A percentile compares a stretch with the other conserved stretches of the same genome.
Evolutionary conservation across 1,140 invertebrate genomes (phyloP).

Genomic region (Oryzaephilus surinamensis): DNA sequence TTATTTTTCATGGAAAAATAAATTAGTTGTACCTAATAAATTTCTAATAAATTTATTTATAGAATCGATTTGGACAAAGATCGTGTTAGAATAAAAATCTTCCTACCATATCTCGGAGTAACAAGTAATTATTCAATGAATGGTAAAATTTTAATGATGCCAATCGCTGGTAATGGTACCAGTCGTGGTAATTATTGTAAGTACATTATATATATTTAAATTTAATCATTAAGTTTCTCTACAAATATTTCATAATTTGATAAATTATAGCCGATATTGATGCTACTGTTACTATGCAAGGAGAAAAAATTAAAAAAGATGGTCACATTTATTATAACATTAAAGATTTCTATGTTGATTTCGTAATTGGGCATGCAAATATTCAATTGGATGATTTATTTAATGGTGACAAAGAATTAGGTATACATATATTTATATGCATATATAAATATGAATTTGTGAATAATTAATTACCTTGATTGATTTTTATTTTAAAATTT

Average conservation of each 20-base stretch:
- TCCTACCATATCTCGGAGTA: conserved; percentile 44
- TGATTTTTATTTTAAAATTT: background rate
- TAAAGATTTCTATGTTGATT: conserved; percentile 49
- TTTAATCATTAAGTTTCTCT: background rate
- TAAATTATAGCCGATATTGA: conserved; percentile 49
- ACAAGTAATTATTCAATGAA: conserved; percentile 44
- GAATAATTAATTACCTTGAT: background rate
- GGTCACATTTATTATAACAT: conserved; percentile 45
- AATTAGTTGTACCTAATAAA: conserved; percentile 2
- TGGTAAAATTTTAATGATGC: conserved; percentile 52
- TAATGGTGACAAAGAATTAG: conserved; percentile 53
- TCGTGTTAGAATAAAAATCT: conserved; percentile 37
- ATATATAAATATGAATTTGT: too few species aligned
- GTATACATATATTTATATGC: too few species aligned
- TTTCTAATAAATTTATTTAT: conserved; percentile 9
- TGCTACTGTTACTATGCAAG: conserved; percentile 43
- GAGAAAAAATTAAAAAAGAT: conserved; percentile 42
- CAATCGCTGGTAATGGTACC: conserved; percentile 45
- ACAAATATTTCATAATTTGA: background rate
- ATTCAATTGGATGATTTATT: conserved; percentile 58
- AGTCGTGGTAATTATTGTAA: conserved; percentile 47
- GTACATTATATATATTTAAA: conserved; percentile 11
- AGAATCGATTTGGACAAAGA: conserved; percentile 44
- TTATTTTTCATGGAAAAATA: background rate
- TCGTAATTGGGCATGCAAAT: conserved; percentile 46